Conservation (phyloP, 2,797 vertebrate species). For the Craterocephalus amniculus region DNA sequence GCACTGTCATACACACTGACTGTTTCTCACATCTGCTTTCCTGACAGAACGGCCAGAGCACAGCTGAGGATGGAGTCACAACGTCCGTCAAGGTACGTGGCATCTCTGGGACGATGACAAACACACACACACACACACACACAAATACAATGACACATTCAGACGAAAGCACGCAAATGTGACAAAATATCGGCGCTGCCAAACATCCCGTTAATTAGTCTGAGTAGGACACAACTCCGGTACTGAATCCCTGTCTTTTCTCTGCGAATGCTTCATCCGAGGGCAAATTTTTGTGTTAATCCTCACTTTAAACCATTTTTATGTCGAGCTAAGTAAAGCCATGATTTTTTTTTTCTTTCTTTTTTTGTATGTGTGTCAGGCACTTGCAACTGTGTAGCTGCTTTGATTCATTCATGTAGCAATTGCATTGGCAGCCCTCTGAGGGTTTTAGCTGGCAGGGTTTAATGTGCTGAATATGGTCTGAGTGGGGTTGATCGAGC, state of each 20-base stretch:
- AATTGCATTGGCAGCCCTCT: conserved; percentile 21
- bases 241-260: conserved; percentile 17
- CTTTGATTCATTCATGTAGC: conserved; percentile 43
- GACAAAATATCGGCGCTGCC: conserved; percentile 25
- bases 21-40: conserved; percentile 67
- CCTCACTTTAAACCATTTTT: conserved; percentile 3
- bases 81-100: conserved; percentile 74
- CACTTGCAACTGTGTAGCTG: conserved; percentile 7
- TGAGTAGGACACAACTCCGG: conserved; percentile 11
- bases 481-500: conserved; percentile 27
- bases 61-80: conserved; percentile 84
- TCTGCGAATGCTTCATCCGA: conserved; percentile 21
- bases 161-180: conserved; percentile 7
- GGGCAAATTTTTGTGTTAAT: conserved; percentile 34
- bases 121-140: too few relatives aligned
- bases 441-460: conserved; percentile 19
- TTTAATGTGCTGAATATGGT: conserved; percentile 44
- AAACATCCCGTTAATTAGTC: conserved; percentile 24
- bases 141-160: not conserved
- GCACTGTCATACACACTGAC: conserved; percentile 45
- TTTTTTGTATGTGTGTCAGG: not conserved
- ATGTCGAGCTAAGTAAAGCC: conserved; percentile 6
- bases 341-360: not conserved
- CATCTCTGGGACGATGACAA: conserved; percentile 12
- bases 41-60: conserved; percentile 90